Conservation (phyloP, 1,140 invertebrate genomes). For the Odontomachus brunneus region DNA sequence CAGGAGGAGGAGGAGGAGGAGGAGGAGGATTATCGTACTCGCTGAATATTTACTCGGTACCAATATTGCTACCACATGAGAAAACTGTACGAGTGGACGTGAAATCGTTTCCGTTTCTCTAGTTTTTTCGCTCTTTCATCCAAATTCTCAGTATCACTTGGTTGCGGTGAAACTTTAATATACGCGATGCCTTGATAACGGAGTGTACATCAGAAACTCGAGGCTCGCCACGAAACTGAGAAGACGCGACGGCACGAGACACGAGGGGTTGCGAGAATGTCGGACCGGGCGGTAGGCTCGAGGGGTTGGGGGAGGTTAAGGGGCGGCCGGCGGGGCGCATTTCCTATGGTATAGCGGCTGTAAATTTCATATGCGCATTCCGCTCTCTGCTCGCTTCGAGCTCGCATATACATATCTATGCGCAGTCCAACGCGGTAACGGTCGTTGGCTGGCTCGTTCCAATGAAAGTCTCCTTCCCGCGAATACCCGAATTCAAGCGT, state of each 20-base stretch:
- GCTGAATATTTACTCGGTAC: too few species aligned
- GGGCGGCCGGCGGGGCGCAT: constrained; percentile 64
- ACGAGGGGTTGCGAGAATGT: constrained; percentile 20
- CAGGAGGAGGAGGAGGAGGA: too few species aligned
- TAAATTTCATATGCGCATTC: constrained; percentile 80
- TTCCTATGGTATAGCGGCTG: constrained; percentile 76
- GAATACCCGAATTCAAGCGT: constrained; percentile 69
- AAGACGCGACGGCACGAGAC: neutral
- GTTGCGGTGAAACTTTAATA: too few species aligned
- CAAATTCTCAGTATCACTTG: too few species aligned
- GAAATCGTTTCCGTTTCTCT: too few species aligned
- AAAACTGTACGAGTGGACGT: too few species aligned
- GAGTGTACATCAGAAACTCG: too few species aligned
- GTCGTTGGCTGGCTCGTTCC: constrained; percentile 60
- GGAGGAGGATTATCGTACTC: too few species aligned
- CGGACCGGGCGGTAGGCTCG: constrained; percentile 29
- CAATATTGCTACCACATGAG: too few species aligned
- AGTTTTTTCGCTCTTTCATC: too few species aligned
- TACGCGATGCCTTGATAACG: too few species aligned
- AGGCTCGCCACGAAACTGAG: neutral
- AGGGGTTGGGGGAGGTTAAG: constrained; percentile 16
- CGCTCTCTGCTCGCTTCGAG: constrained; percentile 54
- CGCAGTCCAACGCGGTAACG: constrained; percentile 67
- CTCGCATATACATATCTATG: constrained; percentile 52
- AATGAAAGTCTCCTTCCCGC: constrained; percentile 73